Base-by-base conservation (phyloP, 1,140 invertebrate genomes). In the Wasmannia auropunctata region DNA sequence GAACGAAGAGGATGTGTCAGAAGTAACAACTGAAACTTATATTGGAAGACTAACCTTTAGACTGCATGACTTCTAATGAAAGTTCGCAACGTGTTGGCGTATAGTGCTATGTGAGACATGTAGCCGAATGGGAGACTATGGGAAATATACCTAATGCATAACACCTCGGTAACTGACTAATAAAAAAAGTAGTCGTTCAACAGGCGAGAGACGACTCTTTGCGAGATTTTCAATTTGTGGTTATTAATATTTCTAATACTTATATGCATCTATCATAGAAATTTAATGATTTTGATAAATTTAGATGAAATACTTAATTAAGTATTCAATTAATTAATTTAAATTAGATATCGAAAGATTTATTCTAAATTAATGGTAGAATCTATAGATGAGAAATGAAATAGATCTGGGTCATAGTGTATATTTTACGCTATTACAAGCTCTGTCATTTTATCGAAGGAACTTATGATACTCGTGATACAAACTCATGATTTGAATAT, bases 401-500 rank as follows among this genome's bases (percentile, higher is more conserved):
- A 11, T 25, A 40, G 28, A 72, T 72, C 25, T 74, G 4, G n/a
- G n/a, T 74, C 31, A 56, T 10, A 49, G 14, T 58, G n/a, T 74
- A 74, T 74, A 75, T 22, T 58, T 75, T 22, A 25, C 22, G 5
- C 10, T 74, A 5, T 74, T 74, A 74, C 31, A 3, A 37, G 34
- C 11, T 75, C 49, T 16, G n/a, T 75, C 22, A 37, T 10, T 40
- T 25, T 22, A 58, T 14, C 14, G n/a, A 75, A 75, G 51, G 40
- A 58, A 75, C 14, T 75, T 34, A 34, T 28, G 31, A 56, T 67
- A 67, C 63, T 67, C 14, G 46, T 67, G 63, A 67, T 67, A 67
- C 63, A 67, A 67, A 67, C 63, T 67, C 72, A 75, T 37, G n/a
- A 56, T 75, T 75, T 75, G 11, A 75, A 75, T 58, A 75, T 75